Conservation (phyloP, 2,113 vertebrate species). For the Conger conger region DNA sequence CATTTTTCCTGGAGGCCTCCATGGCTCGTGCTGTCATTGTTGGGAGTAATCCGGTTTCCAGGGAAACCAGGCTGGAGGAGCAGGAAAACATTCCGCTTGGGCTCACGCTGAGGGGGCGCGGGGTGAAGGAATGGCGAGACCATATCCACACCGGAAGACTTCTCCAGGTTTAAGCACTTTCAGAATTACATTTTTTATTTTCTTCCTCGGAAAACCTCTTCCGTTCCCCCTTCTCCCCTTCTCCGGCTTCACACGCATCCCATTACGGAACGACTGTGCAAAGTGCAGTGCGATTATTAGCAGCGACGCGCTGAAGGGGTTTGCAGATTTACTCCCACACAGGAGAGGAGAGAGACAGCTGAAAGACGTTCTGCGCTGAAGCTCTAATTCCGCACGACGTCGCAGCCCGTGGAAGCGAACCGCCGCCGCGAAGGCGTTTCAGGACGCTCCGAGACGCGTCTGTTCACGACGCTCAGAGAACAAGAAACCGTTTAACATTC, state of each 20-base stretch:
- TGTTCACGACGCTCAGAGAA: not conserved
- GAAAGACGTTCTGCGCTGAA: not conserved
- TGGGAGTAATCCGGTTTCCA: slow-evolving; percentile 58
- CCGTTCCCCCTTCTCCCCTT: slow-evolving; percentile 6
- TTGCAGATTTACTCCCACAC: not conserved
- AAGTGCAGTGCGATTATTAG: not conserved
- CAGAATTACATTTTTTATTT: slow-evolving; percentile 37
- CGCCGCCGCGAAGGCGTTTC: not conserved
- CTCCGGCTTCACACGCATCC: not conserved
- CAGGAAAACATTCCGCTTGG: slow-evolving; percentile 55
- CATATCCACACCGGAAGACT: slow-evolving; percentile 30
- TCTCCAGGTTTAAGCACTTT: slow-evolving; percentile 35
- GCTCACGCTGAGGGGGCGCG: slow-evolving; percentile 36
- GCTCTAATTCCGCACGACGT: not conserved
- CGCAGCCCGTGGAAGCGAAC: not conserved
- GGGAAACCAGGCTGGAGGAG: slow-evolving; percentile 48
- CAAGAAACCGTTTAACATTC: not conserved
- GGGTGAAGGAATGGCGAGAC: slow-evolving; percentile 51
- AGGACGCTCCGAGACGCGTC: not conserved
- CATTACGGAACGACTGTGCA: not conserved
- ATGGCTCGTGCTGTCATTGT: slow-evolving; percentile 44
- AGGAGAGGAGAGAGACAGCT: not conserved
- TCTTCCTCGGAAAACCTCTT: slow-evolving; percentile 37
- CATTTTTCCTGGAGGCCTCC: slow-evolving; percentile 37
- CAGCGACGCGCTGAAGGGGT: not conserved